Conservation (phyloP, 1,140 invertebrate species). For the Lasioglossum albipes region DNA sequence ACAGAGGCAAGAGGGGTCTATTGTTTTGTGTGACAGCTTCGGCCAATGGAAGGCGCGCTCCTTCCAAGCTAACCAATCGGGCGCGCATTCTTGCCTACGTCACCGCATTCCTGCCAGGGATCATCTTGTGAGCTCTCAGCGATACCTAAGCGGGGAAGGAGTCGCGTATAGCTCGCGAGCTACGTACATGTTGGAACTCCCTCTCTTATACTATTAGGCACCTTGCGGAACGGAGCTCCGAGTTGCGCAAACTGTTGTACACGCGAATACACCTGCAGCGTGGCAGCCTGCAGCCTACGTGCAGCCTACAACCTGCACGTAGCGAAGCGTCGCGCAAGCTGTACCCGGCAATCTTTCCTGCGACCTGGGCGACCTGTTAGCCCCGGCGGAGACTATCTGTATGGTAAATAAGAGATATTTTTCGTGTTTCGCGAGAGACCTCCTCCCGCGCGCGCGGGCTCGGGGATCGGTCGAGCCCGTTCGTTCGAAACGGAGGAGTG, state of each 20-base stretch:
- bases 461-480: no score
- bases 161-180: no score
- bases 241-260: constrained; percentile 12
- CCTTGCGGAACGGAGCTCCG: constrained; percentile 7
- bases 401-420: constrained; percentile 52
- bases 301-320: neutral
- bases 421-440: constrained; percentile 48
- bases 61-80: no score
- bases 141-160: no score
- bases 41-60: no score
- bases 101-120: no score
- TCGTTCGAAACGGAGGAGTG: neutral
- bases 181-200: no score
- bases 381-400: constrained; percentile 4
- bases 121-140: no score
- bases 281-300: no score
- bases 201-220: constrained; percentile 17
- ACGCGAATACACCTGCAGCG: constrained; percentile 8
- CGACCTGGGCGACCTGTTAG: constrained; percentile 3
- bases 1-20: no score
- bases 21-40: no score
- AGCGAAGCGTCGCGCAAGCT: constrained; percentile 40
- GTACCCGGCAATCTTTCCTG: constrained; percentile 35
- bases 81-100: no score
- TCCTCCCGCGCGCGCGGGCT: neutral